These are phyloP conservation scores for Unio delphinus DNA, from an alignment of 2,888 invertebrate species.

Conservation along the genomic window DNA sequence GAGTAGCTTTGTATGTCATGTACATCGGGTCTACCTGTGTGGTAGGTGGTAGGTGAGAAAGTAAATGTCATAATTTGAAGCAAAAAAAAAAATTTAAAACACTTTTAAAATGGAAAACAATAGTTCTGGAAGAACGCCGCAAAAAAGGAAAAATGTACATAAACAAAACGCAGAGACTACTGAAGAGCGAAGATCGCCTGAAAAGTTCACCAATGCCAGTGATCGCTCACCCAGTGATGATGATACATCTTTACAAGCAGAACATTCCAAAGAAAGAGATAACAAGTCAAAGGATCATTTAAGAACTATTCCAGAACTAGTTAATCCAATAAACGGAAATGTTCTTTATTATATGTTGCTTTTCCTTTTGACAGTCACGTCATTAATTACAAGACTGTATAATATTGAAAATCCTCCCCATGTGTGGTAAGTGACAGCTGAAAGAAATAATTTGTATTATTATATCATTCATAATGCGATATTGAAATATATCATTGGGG, in stretches of 20 bases:
- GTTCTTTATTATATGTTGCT: constrained; percentile 36
- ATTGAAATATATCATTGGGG: too few relatives aligned
- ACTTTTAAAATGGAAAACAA: too few relatives aligned
- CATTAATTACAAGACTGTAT: constrained; percentile 86
- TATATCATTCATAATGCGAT: too few relatives aligned
- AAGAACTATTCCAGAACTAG: constrained; percentile 1
- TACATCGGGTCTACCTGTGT: too few relatives aligned
- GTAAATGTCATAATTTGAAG: too few relatives aligned
- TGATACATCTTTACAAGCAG: background rate
- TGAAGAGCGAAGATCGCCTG: background rate
- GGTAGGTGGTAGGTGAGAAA: too few relatives aligned
- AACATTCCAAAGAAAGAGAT: background rate
- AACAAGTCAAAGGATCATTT: background rate
- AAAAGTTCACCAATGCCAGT: too few relatives aligned
- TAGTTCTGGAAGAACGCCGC: too few relatives aligned
- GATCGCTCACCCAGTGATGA: background rate
- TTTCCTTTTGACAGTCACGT: constrained; percentile 70
- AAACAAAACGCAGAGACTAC: background rate
- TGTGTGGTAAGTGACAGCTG: constrained; percentile 82
- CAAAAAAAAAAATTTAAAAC: too few relatives aligned
- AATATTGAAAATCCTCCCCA: constrained; percentile 93
- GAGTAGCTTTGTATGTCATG: too few relatives aligned
- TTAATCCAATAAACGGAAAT: constrained; percentile 7
- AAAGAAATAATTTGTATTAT: too few relatives aligned
- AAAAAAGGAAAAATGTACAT: background rate